These are phyloP conservation scores for Perdita meconis DNA, from an alignment of 2,888 invertebrate species.

Conservation along the genomic window DNA sequence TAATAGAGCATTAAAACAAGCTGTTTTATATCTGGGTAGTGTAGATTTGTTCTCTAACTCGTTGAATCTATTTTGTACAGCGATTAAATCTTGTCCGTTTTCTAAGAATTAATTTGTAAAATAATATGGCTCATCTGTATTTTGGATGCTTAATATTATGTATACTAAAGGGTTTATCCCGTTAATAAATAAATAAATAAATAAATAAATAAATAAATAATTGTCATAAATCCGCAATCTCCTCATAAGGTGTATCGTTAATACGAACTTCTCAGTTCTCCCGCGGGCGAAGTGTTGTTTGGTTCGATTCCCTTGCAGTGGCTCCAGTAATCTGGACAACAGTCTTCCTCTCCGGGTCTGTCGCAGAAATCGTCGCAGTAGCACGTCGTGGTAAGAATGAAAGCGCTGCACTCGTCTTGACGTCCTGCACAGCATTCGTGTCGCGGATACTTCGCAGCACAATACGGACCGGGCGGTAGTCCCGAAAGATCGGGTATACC, in stretches of 20 bases:
- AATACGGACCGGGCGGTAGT: slow-evolving; percentile 87
- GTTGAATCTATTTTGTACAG: too few relatives aligned
- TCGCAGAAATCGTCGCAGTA: slow-evolving; percentile 98
- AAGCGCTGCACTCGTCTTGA: slow-evolving; percentile 92
- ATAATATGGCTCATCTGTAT: too few relatives aligned
- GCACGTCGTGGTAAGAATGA: slow-evolving; percentile 92
- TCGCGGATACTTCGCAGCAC: slow-evolving; percentile 81
- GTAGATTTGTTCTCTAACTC: too few relatives aligned
- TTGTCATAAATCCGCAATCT: too few relatives aligned
- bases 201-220: too few relatives aligned
- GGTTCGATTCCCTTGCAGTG: slow-evolving; percentile 87
- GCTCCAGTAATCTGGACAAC: slow-evolving; percentile 95
- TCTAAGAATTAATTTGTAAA: too few relatives aligned
- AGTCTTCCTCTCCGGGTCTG: slow-evolving; percentile 90
- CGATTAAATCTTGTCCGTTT: too few relatives aligned
- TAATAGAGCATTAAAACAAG: too few relatives aligned
- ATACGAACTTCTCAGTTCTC: slow-evolving; percentile 54
- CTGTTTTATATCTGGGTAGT: too few relatives aligned
- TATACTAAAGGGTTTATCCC: too few relatives aligned
- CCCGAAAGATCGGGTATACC: slow-evolving; percentile 82
- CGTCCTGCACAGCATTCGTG: slow-evolving; percentile 90
- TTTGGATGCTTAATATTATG: too few relatives aligned
- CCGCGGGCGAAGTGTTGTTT: slow-evolving; percentile 70
- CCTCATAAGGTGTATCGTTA: background rate
- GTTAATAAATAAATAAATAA: too few relatives aligned